phyloP scores from a whole-genome alignment of 1,140 invertebrate species.

The Drosophila bifasciata region DNA sequence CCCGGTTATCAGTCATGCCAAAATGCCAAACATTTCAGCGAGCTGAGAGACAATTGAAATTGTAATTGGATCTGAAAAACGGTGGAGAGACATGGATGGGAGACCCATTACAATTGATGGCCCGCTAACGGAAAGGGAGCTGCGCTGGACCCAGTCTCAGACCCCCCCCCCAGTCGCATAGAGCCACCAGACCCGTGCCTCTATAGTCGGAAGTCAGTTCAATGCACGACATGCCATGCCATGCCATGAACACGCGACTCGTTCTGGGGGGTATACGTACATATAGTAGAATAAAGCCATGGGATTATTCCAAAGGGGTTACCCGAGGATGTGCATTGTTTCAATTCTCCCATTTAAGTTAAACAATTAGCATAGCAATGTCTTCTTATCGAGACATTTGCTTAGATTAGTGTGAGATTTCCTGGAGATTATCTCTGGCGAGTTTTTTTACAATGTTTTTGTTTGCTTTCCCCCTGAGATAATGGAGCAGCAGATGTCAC shows the following conservation, averaged over 20 bases:
- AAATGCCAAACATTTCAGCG: too few species aligned
- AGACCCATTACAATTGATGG: slow-evolving; percentile 42
- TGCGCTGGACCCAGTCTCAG: slow-evolving; percentile 26
- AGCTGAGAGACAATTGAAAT: slow-evolving; percentile 31
- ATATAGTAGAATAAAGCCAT: too few species aligned
- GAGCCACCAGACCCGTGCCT: too few species aligned
- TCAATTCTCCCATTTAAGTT: too few species aligned
- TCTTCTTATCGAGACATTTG: too few species aligned
- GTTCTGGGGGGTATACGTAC: neutral
- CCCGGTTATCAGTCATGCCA: slow-evolving; percentile 7
- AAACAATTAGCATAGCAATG: too few species aligned
- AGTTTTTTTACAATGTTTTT: slow-evolving; percentile 26
- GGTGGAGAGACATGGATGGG: slow-evolving; percentile 5
- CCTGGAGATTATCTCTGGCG: slow-evolving; percentile 17
- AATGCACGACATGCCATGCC: slow-evolving; percentile 55
- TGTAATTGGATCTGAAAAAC: slow-evolving; percentile 5
- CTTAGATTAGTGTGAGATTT: too few species aligned
- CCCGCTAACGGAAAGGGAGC: slow-evolving; percentile 22
- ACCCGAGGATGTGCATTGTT: too few species aligned
- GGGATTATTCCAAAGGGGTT: neutral
- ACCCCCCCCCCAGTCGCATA: too few species aligned
- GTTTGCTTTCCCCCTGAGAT: slow-evolving; percentile 23
- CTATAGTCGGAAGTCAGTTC: slow-evolving; percentile 54
- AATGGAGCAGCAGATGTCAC: slow-evolving; percentile 42
- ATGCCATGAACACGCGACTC: slow-evolving; percentile 38